Evolutionary conservation across 2,113 vertebrate genomes (phyloP).

Genomic region (Macaca nemestrina): DNA sequence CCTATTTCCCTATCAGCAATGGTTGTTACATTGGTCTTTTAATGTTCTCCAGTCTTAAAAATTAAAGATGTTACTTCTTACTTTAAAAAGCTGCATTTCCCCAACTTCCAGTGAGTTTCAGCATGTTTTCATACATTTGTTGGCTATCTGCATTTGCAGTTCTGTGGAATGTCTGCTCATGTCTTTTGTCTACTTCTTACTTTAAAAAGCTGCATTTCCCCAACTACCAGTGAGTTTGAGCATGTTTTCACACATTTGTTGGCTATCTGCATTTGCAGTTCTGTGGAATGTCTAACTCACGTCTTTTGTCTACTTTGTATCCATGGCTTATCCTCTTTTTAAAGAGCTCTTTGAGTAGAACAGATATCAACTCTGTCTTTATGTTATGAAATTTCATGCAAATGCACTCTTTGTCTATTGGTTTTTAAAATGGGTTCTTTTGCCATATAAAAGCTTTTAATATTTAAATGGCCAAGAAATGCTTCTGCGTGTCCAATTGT

Average conservation of each 20-base stretch:
- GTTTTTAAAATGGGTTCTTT: neutral
- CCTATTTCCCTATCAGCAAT: neutral
- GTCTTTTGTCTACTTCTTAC: neutral
- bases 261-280: neutral
- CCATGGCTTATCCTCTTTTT: neutral
- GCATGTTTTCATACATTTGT: neutral
- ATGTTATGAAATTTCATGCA: neutral
- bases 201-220: too few species aligned
- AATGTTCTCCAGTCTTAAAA: neutral
- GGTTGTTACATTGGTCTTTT: neutral
- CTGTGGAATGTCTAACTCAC: neutral
- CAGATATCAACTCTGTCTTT: neutral
- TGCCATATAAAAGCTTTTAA: neutral
- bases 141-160: neutral
- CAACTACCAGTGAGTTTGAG: too few species aligned
- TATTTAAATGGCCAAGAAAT: neutral
- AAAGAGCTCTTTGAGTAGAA: neutral
- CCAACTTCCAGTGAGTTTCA: neutral
- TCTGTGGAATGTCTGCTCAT: neutral
- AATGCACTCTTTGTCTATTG: neutral
- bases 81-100: slow-evolving; percentile 9
- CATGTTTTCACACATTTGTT: neutral
- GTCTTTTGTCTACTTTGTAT: neutral
- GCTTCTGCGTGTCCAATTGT: neutral
- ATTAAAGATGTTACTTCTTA: neutral